Base-by-base conservation (phyloP, 2,888 invertebrate species). In the Hartigia nigra region DNA sequence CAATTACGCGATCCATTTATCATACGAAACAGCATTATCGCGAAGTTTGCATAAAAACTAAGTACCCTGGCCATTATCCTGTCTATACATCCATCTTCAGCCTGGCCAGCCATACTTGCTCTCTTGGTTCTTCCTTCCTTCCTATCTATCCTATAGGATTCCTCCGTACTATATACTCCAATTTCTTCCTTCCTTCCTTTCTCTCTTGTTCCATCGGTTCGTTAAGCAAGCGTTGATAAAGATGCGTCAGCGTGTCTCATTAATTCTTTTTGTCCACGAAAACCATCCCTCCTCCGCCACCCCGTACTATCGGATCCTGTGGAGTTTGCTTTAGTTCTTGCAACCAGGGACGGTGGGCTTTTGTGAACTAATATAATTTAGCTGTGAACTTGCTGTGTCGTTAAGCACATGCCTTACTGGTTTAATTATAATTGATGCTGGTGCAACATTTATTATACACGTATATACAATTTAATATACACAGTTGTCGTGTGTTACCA, bases 41-140 rank as follows among this genome's bases (percentile, higher is more conserved):
- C 72, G 31, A 31, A 72, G 72, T 72, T 72, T 72, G 72, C 31
- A 72, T 32, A 32, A 32, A 72, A 72, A 72, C 72, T 72, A 72
- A 72, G 72, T 72, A 72, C 72, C 72, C 72, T 32, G 72, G 32
- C 72, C 72, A 32, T 72, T 32, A 72, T 72, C 72, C 72, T 72
- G 72, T 72, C 72, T 72, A 72, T 72, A 72, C 72, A 72, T 72
- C 72, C 72, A 72, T 72, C 72, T 72, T 72, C 72, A 31, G 72
- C 39, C 39, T 23, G 39, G 39, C 39, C 39, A 55, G 39, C 23
- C 39, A 55, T 55, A 55, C 39, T 55, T 55, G 39, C 39, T 55
- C 39, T 55, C 39, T 23, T 55, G 39, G 39, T 55, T 23, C 39
- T 55, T 55, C 23, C 39, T 55, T 55, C 9, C 39, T 55, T 55